Evolutionary conservation across 2,797 vertebrate species (phyloP).

Genomic region (Threskiornis aethiopicus): DNA sequence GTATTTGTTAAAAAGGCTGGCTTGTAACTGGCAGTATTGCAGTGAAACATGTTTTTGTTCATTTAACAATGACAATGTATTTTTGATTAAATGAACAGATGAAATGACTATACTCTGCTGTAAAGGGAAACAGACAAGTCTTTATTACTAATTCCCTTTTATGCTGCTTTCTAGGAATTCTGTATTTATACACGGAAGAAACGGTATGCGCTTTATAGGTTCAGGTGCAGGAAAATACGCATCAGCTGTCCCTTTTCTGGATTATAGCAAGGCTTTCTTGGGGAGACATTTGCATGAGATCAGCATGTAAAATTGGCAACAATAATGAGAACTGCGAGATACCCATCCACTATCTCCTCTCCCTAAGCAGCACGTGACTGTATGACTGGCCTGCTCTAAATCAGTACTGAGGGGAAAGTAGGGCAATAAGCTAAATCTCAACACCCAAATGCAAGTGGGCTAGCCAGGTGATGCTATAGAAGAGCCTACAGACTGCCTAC

Average conservation of each 20-base stretch:
- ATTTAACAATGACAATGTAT: neutral
- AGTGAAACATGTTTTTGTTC: neutral
- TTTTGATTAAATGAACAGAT: slow-evolving; percentile 11
- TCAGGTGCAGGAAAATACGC: neutral
- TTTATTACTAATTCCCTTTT: neutral
- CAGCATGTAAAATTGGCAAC: neutral
- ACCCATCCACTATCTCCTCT: neutral
- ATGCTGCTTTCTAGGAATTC: slow-evolving; percentile 13
- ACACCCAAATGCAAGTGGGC: neutral
- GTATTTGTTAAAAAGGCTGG: slow-evolving; percentile 12
- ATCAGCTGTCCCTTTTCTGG: neutral
- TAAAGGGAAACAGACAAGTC: neutral
- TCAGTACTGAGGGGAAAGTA: neutral
- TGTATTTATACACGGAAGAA: neutral
- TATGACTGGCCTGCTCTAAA: neutral
- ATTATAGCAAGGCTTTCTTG: neutral
- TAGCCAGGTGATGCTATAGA: neutral
- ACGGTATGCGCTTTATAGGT: neutral
- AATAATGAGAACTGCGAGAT: neutral
- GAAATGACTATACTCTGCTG: neutral
- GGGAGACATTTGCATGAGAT: neutral
- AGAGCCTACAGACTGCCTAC: neutral
- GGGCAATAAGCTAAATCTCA: neutral
- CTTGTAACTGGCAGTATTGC: neutral
- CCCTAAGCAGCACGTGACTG: neutral